These are phyloP conservation scores for Neogale vison DNA, from an alignment of 2,113 vertebrate genomes.

Conservation along the genomic window DNA sequence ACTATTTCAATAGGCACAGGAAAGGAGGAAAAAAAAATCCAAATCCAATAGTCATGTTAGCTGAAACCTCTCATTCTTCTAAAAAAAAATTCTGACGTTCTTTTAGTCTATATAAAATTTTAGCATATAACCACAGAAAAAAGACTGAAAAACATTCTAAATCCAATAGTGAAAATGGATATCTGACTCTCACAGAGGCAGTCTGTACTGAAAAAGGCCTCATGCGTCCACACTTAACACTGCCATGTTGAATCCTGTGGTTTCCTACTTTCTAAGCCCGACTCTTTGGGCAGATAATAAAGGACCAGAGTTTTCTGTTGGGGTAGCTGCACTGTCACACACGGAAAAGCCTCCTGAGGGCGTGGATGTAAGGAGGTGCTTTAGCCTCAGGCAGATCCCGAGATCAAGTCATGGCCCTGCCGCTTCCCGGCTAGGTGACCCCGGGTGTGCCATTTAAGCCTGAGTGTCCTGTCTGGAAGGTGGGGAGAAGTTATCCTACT, in stretches of 20 bases:
- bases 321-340: neutral
- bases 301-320: neutral
- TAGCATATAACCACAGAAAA: neutral
- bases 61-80: neutral
- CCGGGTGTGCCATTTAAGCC: neutral
- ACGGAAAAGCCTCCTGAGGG: neutral
- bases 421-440: neutral
- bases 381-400: neutral
- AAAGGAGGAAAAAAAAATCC: neutral
- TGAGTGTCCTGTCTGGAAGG: neutral
- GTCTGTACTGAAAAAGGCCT: neutral
- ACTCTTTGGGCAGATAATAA: neutral
- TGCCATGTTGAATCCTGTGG: fast-evolving
- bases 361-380: neutral
- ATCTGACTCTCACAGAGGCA: neutral
- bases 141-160: neutral
- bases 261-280: too few species aligned
- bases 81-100: neutral
- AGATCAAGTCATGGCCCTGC: neutral
- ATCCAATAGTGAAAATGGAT: neutral
- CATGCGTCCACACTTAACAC: fast-evolving
- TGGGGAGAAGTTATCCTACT: neutral
- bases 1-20: neutral
- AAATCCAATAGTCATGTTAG: neutral
- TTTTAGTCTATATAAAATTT: neutral